These are phyloP conservation scores for Sebastes schlegelii DNA, from an alignment of 2,113 vertebrate species.

Conservation along the genomic window DNA sequence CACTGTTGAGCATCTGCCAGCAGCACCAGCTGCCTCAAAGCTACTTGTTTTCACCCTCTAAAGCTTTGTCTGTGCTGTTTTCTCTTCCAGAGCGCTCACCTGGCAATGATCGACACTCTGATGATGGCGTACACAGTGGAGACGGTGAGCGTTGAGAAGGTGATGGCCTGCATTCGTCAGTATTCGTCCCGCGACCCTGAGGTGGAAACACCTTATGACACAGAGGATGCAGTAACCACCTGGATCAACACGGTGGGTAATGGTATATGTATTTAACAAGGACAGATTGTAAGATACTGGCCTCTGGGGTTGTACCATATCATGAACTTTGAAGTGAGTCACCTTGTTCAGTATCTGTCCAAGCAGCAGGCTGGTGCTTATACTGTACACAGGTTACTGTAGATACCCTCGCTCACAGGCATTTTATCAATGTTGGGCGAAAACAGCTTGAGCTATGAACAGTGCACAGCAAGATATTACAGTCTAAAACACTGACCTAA, in stretches of 20 bases:
- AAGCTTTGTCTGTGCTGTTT: constrained; percentile 20
- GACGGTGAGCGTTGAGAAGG: constrained; percentile 92
- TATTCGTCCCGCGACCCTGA: constrained; percentile 89
- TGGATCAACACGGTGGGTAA: constrained; percentile 96
- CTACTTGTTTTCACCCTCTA: background rate
- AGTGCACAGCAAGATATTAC: constrained; percentile 1
- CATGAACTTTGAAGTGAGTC: background rate
- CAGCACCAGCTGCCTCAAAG: background rate
- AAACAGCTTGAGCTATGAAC: background rate
- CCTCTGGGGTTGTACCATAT: background rate
- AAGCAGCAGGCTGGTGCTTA: background rate
- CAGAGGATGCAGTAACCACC: constrained; percentile 92
- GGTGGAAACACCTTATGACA: constrained; percentile 92
- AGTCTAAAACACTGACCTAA: constrained; percentile 25
- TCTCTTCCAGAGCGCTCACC: constrained; percentile 89
- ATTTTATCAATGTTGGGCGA: background rate
- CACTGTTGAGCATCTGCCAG: background rate
- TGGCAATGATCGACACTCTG: constrained; percentile 96
- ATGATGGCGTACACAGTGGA: constrained; percentile 98
- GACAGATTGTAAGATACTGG: background rate
- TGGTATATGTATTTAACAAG: background rate
- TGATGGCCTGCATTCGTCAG: constrained; percentile 88
- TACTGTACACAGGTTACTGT: background rate
- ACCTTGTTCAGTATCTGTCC: background rate
- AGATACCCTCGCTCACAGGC: background rate